Percentiles rank a stretch among this genome's conserved stretches.
These are phyloP conservation scores for Brachyhypopomus gauderio DNA, from an alignment of 2,113 vertebrate species.

Conservation along the genomic window DNA sequence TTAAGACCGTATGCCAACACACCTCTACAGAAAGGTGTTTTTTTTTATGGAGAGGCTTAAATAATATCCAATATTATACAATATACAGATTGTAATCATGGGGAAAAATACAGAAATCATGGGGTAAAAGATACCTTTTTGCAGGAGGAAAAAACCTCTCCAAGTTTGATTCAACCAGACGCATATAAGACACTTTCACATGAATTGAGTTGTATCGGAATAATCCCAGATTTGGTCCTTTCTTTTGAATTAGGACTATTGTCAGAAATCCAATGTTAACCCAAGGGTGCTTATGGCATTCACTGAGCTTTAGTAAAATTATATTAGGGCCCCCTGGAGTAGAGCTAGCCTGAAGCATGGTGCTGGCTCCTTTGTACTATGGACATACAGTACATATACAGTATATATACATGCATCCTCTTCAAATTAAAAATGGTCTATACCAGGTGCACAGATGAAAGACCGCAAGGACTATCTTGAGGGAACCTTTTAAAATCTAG, in stretches of 20 bases:
- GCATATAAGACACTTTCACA: not conserved
- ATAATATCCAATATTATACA: no score
- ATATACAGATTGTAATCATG: no score
- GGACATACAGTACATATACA: constrained; percentile 31
- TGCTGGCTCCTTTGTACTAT: not conserved
- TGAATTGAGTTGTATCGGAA: not conserved
- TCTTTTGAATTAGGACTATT: constrained; percentile 23
- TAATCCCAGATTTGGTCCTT: not conserved
- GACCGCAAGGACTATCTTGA: not conserved
- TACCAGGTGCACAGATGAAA: constrained; percentile 1
- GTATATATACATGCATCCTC: not conserved
- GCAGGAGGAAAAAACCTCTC: no score
- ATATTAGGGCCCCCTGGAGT: constrained; percentile 2
- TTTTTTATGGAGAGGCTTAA: no score
- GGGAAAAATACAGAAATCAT: no score
- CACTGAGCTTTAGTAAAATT: constrained; percentile 25
- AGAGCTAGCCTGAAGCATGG: not conserved
- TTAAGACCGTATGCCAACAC: constrained; percentile 1
- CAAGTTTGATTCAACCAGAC: no score
- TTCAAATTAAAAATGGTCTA: not conserved
- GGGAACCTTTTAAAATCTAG: not conserved
- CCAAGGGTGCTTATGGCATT: not conserved
- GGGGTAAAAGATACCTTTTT: no score
- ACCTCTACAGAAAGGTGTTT: not conserved
- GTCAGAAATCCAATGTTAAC: constrained; percentile 16